These are phyloP conservation scores for Trochalopteron elliotii DNA, from an alignment of 2,113 vertebrate species.

Conservation along the genomic window DNA sequence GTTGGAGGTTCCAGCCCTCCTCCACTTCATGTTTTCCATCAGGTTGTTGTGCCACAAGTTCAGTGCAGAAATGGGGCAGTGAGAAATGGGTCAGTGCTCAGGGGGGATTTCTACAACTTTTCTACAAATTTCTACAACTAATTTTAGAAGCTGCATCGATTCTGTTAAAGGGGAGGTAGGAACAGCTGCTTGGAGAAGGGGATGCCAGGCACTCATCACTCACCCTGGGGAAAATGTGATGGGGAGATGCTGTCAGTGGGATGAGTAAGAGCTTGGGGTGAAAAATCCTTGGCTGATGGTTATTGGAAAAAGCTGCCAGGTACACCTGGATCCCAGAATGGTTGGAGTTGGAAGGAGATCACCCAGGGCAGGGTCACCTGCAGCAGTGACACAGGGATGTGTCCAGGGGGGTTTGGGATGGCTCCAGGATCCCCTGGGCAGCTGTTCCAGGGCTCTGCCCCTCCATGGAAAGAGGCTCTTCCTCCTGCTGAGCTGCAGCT, in stretches of 20 bases:
- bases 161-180: background rate
- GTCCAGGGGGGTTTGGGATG: background rate
- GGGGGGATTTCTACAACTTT: background rate
- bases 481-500: background rate
- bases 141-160: background rate
- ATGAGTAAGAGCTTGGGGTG: background rate
- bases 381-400: background rate
- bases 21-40: fast-evolving
- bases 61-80: background rate
- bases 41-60: background rate
- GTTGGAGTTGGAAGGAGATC: background rate
- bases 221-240: fast-evolving
- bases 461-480: background rate
- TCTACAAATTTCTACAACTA: background rate
- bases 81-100: background rate
- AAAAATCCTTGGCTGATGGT: background rate
- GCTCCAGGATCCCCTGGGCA: background rate
- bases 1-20: background rate
- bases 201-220: background rate
- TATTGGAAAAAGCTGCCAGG: fast-evolving
- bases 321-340: background rate
- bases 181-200: background rate
- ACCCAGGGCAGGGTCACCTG: background rate
- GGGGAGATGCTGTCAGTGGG: background rate
- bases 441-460: background rate